Evolutionary conservation across 2,797 vertebrate species (phyloP), one percentile per base, ranked within the genome.

Genomic region (Enteromius mattozi): DNA sequence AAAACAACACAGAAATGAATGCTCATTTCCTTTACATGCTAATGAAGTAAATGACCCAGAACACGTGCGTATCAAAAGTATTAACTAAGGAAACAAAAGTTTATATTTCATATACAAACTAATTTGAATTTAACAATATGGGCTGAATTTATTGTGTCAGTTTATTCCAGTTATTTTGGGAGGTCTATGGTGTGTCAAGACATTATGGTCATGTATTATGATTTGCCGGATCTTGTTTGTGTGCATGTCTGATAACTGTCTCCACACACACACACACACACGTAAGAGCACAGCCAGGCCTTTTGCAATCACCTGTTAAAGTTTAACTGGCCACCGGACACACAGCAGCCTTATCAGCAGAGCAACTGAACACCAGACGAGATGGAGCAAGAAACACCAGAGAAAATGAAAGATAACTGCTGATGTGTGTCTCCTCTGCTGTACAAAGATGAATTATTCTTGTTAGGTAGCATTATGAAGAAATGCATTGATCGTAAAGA

Each of bases 321-420:
- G 21, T 91, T 86, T 93, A 93, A 92, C 89, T 86, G 89, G 27
- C 27, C 24, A 30, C 61, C 2, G 24, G 93, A 94, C 91, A 89
- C 90, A 84, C 78, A 80, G 69, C 86, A 88, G 90, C 89, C 92
- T 92, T 88, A 93, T 93, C 91, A 71, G 82, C 77, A 81, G 16
- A 74, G 77, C 89, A 92, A 88, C 90, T 91, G 91, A 63, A 30
- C 61, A 30, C 27, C 24, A 65, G 16, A 68, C 8, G 1, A 35
- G 49, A 33, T 3, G 17, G 37, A 59, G 47, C 1, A 13, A 56
- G 24, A 61, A 24, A 61, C 7, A 51, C n/a, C 24, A 19, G 42
- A 61, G 9, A 49, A 51, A 65, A 69, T 51, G 21, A 51, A 19
- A 69, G 35, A 56, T 8, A n/a, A 49, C 7, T 54, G n/a, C 24